A percentile compares a stretch with the other conserved stretches of the same genome.
Conservation (phyloP, 2,888 invertebrate species). For the Orthosia incerta region DNA sequence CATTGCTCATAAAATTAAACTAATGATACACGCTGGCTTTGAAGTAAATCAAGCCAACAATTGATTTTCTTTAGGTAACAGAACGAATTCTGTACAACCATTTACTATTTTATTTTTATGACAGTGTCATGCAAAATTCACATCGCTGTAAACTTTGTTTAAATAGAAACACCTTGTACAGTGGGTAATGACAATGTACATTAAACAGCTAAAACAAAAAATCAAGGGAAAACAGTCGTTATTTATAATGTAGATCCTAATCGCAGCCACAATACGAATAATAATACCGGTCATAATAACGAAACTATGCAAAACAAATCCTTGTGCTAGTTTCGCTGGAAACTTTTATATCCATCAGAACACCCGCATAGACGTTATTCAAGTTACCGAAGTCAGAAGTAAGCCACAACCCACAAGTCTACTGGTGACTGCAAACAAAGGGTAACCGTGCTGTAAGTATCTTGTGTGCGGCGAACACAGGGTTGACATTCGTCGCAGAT, state of each 20-base stretch:
- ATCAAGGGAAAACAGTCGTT: slow-evolving; percentile 32
- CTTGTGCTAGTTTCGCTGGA: slow-evolving; percentile 49
- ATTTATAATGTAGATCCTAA: slow-evolving; percentile 47
- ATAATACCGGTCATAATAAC: slow-evolving; percentile 42
- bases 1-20: slow-evolving; percentile 13
- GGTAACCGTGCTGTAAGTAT: slow-evolving; percentile 43
- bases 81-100: not conserved
- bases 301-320: slow-evolving; percentile 51
- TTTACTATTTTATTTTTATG: not conserved
- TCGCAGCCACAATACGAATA: slow-evolving; percentile 28
- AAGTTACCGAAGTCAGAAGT: slow-evolving; percentile 35
- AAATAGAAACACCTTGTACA: slow-evolving; percentile 6
- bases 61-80: not conserved
- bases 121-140: not conserved
- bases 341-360: slow-evolving; percentile 35
- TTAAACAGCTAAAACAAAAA: slow-evolving; percentile 33
- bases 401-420: slow-evolving; percentile 44
- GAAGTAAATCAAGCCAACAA: not conserved
- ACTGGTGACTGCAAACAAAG: slow-evolving; percentile 54
- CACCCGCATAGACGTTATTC: slow-evolving; percentile 47
- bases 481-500: slow-evolving; percentile 26
- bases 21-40: slow-evolving; percentile 13
- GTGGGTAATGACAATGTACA: slow-evolving; percentile 20
- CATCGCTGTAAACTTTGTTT: not conserved
- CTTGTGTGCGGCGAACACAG: slow-evolving; percentile 32